A percentile compares a stretch with the other conserved stretches of the same genome.
Evolutionary conservation across 2,113 vertebrate genomes (phyloP).

Genomic region (Saguinus imperator): DNA sequence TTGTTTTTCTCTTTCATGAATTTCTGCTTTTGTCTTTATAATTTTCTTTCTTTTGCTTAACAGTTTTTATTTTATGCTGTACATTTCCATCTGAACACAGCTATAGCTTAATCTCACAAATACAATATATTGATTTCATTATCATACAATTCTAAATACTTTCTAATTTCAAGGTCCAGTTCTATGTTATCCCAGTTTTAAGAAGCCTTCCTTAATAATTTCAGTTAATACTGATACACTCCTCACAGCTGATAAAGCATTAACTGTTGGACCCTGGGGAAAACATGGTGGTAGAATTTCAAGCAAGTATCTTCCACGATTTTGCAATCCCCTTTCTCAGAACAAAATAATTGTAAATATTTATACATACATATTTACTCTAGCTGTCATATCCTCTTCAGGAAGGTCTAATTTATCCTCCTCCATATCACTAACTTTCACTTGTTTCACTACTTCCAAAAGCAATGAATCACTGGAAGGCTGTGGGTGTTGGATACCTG

Average conservation of each 20-base stretch:
- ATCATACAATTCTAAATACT: neutral
- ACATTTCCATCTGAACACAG: neutral
- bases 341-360: slow-evolving; percentile 53
- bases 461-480: slow-evolving; percentile 92
- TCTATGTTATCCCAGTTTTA: slow-evolving; percentile 2
- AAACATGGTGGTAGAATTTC: neutral
- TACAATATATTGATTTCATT: neutral
- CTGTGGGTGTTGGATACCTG: slow-evolving; percentile 91
- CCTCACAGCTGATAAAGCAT: neutral
- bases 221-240: neutral
- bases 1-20: neutral
- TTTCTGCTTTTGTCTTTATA: slow-evolving; percentile 37
- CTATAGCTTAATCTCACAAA: neutral
- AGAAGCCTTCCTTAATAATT: neutral
- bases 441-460: slow-evolving; percentile 96
- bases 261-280: neutral
- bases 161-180: slow-evolving; percentile 32
- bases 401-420: slow-evolving; percentile 95
- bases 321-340: neutral
- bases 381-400: slow-evolving; percentile 89
- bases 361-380: slow-evolving; percentile 82
- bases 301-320: slow-evolving; percentile 34
- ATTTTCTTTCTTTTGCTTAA: neutral
- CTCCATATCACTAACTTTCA: slow-evolving; percentile 95
- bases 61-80: neutral